Percentiles rank a stretch among this genome's conserved stretches.
Conservation (phyloP, 2,113 vertebrate genomes). For the Aix galericulata region DNA sequence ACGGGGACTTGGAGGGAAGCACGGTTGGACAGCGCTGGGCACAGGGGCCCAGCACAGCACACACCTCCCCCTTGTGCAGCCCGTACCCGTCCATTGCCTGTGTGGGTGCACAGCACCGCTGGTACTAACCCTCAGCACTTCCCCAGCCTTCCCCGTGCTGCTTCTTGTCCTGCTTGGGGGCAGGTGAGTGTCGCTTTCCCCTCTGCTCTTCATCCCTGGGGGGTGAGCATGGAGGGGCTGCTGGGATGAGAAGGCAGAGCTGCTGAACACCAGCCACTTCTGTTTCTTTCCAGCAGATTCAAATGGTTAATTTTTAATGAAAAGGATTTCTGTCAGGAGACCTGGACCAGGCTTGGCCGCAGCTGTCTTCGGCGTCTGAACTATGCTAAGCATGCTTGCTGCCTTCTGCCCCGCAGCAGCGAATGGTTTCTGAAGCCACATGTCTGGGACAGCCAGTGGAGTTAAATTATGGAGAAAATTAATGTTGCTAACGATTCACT, state of each 20-base stretch:
- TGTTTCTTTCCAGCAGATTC: not conserved
- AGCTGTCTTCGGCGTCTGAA: not conserved
- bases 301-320: not conserved
- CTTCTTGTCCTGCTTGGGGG: not conserved
- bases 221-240: not conserved
- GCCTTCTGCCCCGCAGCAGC: not conserved
- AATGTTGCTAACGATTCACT: not conserved
- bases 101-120: not conserved
- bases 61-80: not conserved
- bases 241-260: not conserved
- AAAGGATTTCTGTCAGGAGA: not conserved
- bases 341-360: not conserved
- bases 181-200: not conserved
- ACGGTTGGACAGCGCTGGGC: not conserved
- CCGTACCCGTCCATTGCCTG: rapidly evolving
- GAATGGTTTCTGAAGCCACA: not conserved
- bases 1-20: not conserved
- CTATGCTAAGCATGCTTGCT: not conserved
- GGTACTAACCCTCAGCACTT: not conserved
- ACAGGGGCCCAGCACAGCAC: rapidly evolving
- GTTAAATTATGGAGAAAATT: not conserved
- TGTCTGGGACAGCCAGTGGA: not conserved
- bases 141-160: not conserved
- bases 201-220: not conserved
- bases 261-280: not conserved